phyloP scores from a whole-genome alignment of 2,797 vertebrate species.

The Xenentodon cancila region DNA sequence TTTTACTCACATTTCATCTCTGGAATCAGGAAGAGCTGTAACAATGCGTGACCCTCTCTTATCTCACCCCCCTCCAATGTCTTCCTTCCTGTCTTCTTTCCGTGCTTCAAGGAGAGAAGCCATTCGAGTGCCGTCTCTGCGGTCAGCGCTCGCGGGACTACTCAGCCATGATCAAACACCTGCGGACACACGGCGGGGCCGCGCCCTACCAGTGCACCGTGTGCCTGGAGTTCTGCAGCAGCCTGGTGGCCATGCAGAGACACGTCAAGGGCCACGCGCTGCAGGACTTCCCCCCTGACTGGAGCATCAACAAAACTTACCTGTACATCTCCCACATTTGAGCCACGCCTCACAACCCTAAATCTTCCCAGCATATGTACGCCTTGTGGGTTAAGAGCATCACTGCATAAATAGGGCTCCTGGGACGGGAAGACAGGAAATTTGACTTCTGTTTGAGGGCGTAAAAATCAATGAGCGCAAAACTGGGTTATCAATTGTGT shows the following conservation, averaged over 20 bases:
- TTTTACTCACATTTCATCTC: neutral
- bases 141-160: slow-evolving; percentile 89
- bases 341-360: slow-evolving; percentile 7
- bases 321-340: slow-evolving; percentile 81
- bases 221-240: slow-evolving; percentile 86
- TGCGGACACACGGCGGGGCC: slow-evolving; percentile 87
- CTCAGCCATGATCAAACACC: slow-evolving; percentile 92
- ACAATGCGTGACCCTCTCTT: neutral
- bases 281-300: slow-evolving; percentile 87
- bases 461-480: neutral
- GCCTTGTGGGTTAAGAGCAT: neutral
- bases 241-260: slow-evolving; percentile 88
- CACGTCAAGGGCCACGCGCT: slow-evolving; percentile 84
- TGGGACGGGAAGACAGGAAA: neutral
- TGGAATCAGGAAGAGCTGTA: neutral
- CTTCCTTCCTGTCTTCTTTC: slow-evolving; percentile 19
- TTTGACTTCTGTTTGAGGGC: neutral
- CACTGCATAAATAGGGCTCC: neutral
- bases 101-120: slow-evolving; percentile 82
- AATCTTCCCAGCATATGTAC: slow-evolving; percentile 14
- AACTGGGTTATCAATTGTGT: neutral
- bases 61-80: neutral
- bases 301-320: slow-evolving; percentile 87
- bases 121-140: slow-evolving; percentile 88
- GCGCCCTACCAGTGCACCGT: slow-evolving; percentile 88